Conservation (phyloP, 2,797 vertebrate genomes). For the Onychomys torridus region DNA sequence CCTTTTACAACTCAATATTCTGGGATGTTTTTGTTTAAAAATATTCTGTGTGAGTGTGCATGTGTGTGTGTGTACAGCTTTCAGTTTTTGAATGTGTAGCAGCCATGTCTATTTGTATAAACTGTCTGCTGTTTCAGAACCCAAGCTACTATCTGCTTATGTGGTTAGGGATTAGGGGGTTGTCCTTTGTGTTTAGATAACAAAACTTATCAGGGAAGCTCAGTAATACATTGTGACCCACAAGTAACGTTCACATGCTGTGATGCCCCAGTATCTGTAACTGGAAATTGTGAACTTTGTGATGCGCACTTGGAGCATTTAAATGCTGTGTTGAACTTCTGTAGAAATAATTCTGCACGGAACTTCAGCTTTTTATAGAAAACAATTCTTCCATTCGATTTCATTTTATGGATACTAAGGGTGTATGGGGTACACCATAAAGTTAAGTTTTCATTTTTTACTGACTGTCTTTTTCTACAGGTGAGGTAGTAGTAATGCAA, state of each 20-base stretch:
- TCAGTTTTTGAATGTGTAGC: conserved; percentile 28
- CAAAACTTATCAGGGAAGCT: background rate
- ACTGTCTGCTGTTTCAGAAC: background rate
- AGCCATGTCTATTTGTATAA: background rate
- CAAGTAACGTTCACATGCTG: background rate
- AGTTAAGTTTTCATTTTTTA: conserved; percentile 38
- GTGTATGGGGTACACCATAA: background rate
- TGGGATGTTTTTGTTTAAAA: conserved; percentile 17
- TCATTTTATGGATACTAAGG: conserved; percentile 55
- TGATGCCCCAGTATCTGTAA: background rate
- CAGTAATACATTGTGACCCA: background rate
- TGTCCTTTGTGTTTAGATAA: background rate
- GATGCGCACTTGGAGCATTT: background rate
- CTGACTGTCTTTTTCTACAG: conserved; percentile 45
- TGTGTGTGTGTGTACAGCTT: background rate
- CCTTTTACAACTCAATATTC: background rate
- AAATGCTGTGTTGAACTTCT: conserved; percentile 14
- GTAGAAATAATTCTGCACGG: background rate
- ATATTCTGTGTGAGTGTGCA: background rate
- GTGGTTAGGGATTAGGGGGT: background rate
- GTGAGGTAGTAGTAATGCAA: conserved; percentile 26
- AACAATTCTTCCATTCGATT: conserved; percentile 33
- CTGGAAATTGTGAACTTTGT: background rate
- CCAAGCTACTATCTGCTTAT: background rate
- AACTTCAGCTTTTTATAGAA: conserved; percentile 49